Evolutionary conservation across 2,113 vertebrate genomes (phyloP).

Genomic region (Hucho hucho): DNA sequence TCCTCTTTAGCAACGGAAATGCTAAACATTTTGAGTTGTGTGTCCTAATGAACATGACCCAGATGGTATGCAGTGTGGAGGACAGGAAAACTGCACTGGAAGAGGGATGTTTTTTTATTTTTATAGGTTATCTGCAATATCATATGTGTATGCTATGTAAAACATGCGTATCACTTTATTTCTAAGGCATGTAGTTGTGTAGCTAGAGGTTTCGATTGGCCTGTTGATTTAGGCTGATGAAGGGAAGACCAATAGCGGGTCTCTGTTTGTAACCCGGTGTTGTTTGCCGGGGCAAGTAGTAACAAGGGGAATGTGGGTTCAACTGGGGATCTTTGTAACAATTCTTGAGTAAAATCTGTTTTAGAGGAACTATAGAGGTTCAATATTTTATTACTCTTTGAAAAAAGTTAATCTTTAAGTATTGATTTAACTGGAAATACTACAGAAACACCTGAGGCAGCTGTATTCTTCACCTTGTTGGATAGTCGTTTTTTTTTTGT

Average conservation of each 20-base stretch:
- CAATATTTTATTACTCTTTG: conserved; percentile 15
- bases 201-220: conserved; percentile 17
- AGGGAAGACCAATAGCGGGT: conserved; percentile 38
- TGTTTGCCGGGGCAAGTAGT: conserved; percentile 32
- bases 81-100: conserved; percentile 4
- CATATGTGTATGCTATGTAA: background rate
- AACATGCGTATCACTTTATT: conserved; percentile 12
- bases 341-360: conserved; percentile 12
- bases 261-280: background rate
- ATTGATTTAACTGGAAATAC: conserved; percentile 37
- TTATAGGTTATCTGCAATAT: conserved; percentile 2
- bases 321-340: conserved; percentile 3
- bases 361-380: conserved; percentile 22
- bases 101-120: background rate
- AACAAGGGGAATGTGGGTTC: conserved; percentile 13
- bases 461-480: conserved; percentile 20
- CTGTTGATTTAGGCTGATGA: conserved; percentile 32
- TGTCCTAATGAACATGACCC: background rate
- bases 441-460: conserved; percentile 28
- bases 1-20: no score
- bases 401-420: conserved; percentile 28
- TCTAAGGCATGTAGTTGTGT: conserved; percentile 9
- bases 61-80: background rate
- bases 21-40: no score
- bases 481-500: background rate